Evolutionary conservation across 1,140 invertebrate genomes (phyloP), one percentile per base, ranked within the genome.

Genomic region (Chlorops oryzae): DNA sequence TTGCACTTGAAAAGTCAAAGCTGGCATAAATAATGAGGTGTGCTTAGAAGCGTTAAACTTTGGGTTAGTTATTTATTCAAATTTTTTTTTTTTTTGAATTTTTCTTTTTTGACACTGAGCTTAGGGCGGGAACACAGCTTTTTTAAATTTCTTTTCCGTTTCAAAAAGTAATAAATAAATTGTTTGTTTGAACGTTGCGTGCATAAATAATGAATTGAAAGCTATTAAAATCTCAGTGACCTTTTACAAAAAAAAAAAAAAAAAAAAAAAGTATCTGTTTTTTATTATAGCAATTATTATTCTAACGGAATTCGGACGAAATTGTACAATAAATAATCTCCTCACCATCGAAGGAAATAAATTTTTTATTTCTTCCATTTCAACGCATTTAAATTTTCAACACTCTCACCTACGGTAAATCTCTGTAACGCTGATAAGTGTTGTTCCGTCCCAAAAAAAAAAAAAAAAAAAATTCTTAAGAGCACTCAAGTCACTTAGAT

Each of bases 101-200:
- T 59, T 55, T 43, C 54, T 63, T 62, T 62, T 52, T 47, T 24
- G 24, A 44, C 44, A 32, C 51, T 52, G n/a, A 34, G 20, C 2
- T 3, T 20, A 17, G 9, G 18, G 18, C 18, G 23, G 37, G 39
- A 38, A 51, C 24, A 32, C 3, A 3, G n/a, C n/a, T n/a, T n/a
- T 40, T 13, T 28, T 24, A 54, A 18, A 23, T 18, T 27, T 28
- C 37, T 46, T 48, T 48, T 56, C 40, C n/a, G n/a, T n/a, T n/a
- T n/a, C n/a, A n/a, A n/a, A n/a, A n/a, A n/a, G n/a, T n/a, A n/a
- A n/a, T n/a, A n/a, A n/a, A n/a, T n/a, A n/a, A n/a, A n/a, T n/a
- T n/a, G n/a, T n/a, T n/a, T n/a, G n/a, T n/a, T n/a, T n/a, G n/a
- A n/a, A n/a, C n/a, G n/a, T n/a, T n/a, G n/a, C n/a, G n/a, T n/a